Evolutionary conservation across 2,888 invertebrate species (phyloP).

Genomic region (Sarcophaga subvicina): DNA sequence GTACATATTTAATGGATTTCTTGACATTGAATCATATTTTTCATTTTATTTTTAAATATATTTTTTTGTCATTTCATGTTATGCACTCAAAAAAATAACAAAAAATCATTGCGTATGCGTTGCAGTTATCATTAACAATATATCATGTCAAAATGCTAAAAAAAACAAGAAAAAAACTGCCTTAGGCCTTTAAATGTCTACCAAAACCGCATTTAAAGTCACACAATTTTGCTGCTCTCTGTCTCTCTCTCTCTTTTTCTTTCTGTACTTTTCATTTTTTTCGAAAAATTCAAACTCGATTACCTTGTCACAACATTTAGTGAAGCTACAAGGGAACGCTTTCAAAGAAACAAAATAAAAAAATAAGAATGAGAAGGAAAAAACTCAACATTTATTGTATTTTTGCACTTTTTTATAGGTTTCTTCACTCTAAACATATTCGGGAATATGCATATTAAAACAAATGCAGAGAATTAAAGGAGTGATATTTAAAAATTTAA

Average conservation of each 20-base stretch:
- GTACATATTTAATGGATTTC: conserved; percentile 57
- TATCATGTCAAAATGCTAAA: conserved; percentile 56
- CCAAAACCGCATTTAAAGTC: conserved; percentile 35
- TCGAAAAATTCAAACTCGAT: conserved; percentile 58
- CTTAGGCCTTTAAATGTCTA: conserved; percentile 43
- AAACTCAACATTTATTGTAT: conserved; percentile 19
- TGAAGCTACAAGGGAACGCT: conserved; percentile 21
- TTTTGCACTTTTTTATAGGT: conserved; percentile 36
- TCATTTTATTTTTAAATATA: conserved; percentile 1
- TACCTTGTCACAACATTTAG: conserved; percentile 60
- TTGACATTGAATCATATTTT: conserved; percentile 67
- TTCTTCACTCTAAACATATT: conserved; percentile 9
- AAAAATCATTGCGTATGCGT: conserved; percentile 57
- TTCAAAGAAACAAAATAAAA: neutral
- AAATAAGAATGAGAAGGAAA: neutral
- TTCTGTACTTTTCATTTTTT: conserved; percentile 43
- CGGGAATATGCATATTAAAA: conserved; percentile 7
- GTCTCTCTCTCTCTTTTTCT: neutral
- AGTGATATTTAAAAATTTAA: neutral
- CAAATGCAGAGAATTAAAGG: neutral
- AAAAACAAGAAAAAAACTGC: neutral
- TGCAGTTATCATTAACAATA: conserved; percentile 61
- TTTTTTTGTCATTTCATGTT: conserved; percentile 7
- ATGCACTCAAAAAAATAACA: neutral
- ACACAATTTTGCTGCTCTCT: conserved; percentile 9